Conservation (phyloP, 2,113 vertebrate genomes). For the Tetrao urogallus region DNA sequence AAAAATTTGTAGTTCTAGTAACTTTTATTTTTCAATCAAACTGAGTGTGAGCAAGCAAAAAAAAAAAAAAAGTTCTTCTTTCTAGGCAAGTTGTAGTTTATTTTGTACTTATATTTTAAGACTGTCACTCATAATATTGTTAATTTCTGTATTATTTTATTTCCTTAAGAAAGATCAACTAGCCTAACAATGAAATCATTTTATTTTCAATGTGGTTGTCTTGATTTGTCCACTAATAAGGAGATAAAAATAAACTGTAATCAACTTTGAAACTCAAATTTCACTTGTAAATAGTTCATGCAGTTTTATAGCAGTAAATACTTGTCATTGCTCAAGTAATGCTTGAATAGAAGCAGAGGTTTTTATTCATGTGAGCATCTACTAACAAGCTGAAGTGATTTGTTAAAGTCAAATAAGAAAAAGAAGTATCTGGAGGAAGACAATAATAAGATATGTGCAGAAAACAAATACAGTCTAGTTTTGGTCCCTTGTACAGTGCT, state of each 20-base stretch:
- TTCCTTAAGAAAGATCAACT: background rate
- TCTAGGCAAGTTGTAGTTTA: background rate
- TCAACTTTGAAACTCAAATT: background rate
- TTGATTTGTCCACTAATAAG: background rate
- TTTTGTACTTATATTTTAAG: background rate
- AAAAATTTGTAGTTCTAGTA: background rate
- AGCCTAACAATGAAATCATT: background rate
- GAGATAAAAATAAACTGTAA: background rate
- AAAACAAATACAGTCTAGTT: background rate
- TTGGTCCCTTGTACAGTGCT: background rate
- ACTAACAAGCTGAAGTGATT: slow-evolving; percentile 25
- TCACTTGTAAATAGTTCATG: background rate
- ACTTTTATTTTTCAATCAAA: background rate
- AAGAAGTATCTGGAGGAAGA: slow-evolving; percentile 47
- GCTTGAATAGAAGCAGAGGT: background rate
- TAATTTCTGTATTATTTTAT: background rate
- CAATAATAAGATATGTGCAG: slow-evolving; percentile 12
- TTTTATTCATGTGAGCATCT: slow-evolving; percentile 33
- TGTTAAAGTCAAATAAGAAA: slow-evolving; percentile 62
- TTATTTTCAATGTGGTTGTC: background rate
- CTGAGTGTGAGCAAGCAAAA: background rate
- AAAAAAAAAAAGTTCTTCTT: background rate
- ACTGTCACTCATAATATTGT: background rate
- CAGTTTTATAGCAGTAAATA: slow-evolving; percentile 10
- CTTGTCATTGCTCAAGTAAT: background rate